Conservation (phyloP, 2,888 invertebrate genomes). For the Agriopis aurantiaria region DNA sequence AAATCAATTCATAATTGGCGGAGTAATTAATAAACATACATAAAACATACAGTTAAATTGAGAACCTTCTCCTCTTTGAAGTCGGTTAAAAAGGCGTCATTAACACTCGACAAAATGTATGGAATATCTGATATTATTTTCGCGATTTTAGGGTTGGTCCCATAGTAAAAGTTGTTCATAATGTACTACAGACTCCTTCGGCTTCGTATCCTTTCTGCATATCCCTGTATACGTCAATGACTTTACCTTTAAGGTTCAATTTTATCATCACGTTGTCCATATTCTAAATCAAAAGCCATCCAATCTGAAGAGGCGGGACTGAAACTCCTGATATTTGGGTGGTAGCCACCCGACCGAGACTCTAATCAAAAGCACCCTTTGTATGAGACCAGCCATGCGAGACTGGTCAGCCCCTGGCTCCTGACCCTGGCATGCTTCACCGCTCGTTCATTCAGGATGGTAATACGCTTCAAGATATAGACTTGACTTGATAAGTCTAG, state of each 20-base stretch:
- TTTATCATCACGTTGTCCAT: conserved; percentile 25
- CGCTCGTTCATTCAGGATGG: conserved; percentile 13
- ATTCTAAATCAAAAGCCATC: conserved; percentile 30
- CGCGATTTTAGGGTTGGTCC: too few relatives aligned
- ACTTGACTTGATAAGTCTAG: not conserved
- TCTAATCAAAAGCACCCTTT: conserved; percentile 54
- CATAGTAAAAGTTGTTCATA: too few relatives aligned
- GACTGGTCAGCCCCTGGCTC: conserved; percentile 40
- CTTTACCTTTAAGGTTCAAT: conserved; percentile 21
- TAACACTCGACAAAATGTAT: too few relatives aligned
- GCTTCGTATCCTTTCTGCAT: too few relatives aligned
- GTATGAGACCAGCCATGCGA: conserved; percentile 48
- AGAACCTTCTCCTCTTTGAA: too few relatives aligned
- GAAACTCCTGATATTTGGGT: conserved; percentile 48
- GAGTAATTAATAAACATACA: too few relatives aligned
- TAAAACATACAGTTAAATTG: too few relatives aligned
- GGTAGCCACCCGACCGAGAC: conserved; percentile 47
- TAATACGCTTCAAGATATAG: conserved; percentile 6
- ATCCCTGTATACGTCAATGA: not conserved
- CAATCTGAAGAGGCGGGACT: conserved; percentile 18
- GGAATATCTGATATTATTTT: too few relatives aligned
- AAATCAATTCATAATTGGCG: too few relatives aligned
- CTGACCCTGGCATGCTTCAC: conserved; percentile 40
- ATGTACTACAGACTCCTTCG: too few relatives aligned
- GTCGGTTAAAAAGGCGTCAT: too few relatives aligned